Base-by-base conservation (phyloP, 2,797 vertebrate genomes). In the Antrozous pallidus region DNA sequence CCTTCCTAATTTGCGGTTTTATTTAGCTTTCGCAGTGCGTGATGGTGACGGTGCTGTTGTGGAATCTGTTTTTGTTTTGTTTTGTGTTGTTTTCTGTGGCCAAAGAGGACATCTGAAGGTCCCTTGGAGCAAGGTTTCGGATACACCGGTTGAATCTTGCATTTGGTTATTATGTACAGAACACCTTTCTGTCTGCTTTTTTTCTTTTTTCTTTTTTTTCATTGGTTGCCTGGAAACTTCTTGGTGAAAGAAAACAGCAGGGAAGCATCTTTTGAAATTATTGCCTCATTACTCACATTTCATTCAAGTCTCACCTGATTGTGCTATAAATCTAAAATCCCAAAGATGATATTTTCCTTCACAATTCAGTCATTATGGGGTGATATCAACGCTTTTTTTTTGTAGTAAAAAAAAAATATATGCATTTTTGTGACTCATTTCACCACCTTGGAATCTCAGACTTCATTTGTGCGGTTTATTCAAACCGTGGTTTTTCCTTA, bases 401-500 rank as follows among this genome's bases (percentile, higher is more conserved):
- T 69, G 73, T 36, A 92, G 33, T 94, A 77, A 77, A 54, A 77
- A 54, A 71, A 67, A 67, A 67, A 74, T 42, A 91, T 33, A 77
- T 24, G 74, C 83, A 86, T 96, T 85, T 91, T 91, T 54, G 54
- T 78, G 90, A 96, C 83, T 93, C 67, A 69, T 91, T 95, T 94
- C 91, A 92, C 88, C 70, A 95, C 89, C 71, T 88, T 92, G 84
- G 95, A 94, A 91, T 97, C 94, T 90, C 79, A 92, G 95, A 92
- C 96, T 94, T 96, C 94, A 90, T 96, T 81, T 95, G 94, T 97
- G 97, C 79, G 61, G 96, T 97, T 97, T 97, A 96, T 96, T 95
- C 95, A 97, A 97, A 97, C 90, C 94, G 96, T 94, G 90, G 81
- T 90, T 97, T 97, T 97, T 96, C 98, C 98, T 90, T 96, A 97